These are phyloP conservation scores for Epistrophe eligans DNA, from an alignment of 2,888 invertebrate species.

Conservation along the genomic window DNA sequence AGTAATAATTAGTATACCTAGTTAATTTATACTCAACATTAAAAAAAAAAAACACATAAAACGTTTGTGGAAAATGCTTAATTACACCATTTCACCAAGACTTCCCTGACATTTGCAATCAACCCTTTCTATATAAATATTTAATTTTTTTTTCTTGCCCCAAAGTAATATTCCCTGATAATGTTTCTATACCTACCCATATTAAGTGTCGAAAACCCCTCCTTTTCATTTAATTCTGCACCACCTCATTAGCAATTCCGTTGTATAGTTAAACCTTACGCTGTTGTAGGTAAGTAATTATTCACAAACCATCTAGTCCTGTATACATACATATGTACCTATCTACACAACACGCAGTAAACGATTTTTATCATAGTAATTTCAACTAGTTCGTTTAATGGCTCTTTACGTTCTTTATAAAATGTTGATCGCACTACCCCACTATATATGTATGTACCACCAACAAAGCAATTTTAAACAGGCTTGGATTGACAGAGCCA, in stretches of 20 bases:
- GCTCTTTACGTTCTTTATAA: conserved; percentile 30
- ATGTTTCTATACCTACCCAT: neutral
- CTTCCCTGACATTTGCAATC: neutral
- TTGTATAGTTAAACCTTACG: conserved; percentile 25
- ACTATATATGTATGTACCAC: too few species aligned
- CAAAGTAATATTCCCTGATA: conserved; percentile 29
- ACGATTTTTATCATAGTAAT: conserved; percentile 59
- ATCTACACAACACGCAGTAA: conserved; percentile 17
- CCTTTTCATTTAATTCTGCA: conserved; percentile 5
- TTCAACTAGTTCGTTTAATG: conserved; percentile 60
- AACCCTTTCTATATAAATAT: neutral
- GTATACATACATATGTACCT: neutral
- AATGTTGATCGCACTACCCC: conserved; percentile 24
- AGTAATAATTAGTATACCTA: neutral
- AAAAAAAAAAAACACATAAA: neutral
- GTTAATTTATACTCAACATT: conserved; percentile 2
- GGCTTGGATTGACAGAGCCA: conserved; percentile 28
- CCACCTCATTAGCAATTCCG: conserved; percentile 42
- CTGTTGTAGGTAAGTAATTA: neutral
- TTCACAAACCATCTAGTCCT: conserved; percentile 29
- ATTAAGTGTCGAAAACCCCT: conserved; percentile 1
- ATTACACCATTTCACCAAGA: conserved; percentile 5
- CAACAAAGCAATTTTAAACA: conserved; percentile 56
- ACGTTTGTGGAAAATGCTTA: conserved; percentile 15
- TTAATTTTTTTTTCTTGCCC: neutral